Base-by-base conservation (phyloP, 2,797 vertebrate species). In the Leucoraja ocellata region DNA sequence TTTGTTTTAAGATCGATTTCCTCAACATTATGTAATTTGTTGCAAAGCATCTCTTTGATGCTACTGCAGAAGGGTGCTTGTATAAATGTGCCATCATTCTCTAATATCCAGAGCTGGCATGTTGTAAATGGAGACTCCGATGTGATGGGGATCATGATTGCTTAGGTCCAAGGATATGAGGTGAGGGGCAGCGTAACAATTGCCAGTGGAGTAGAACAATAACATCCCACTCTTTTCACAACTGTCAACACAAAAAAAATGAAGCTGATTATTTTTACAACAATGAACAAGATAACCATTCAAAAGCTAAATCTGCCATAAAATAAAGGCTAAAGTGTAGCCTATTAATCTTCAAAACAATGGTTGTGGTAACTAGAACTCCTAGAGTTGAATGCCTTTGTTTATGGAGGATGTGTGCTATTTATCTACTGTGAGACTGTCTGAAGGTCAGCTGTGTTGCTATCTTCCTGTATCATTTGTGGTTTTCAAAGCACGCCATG, bases 401-500 rank as follows among this genome's bases (percentile, higher is more conserved):
- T 14, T 36, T 88, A 28, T 65, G 16, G 36, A 88, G 65, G n/a
- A 68, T 88, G 84, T 84, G 54, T 18, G 84, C 61, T 65, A 36
- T 88, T 68, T 88, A 68, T 68, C n/a, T 32, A 21, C 63, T 65
- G n/a, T 88, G 84, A 88, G 63, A 68, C 63, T 88, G 63, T n/a
- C 83, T n/a, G 83, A 32, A 88, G 84, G 84, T 88, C 84, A 88
- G 84, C 63, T 88, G 63, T 88, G 61, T 68, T 88, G 84, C 39
- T 78, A 61, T 36, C 94, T 95, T 94, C 94, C 94, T 95, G 93
- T 93, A 79, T 94, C 95, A 94, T 88, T 94, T 95, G 94, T 93
- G 94, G 95, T 95, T 94, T 94, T 84, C 94, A 93, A 93, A 93
- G 93, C 92, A 90, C 94, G 93, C 94, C 94, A 94, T 95, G 94